Base-by-base conservation (phyloP, 2,888 invertebrate species). In the Geotrupes spiniger region DNA sequence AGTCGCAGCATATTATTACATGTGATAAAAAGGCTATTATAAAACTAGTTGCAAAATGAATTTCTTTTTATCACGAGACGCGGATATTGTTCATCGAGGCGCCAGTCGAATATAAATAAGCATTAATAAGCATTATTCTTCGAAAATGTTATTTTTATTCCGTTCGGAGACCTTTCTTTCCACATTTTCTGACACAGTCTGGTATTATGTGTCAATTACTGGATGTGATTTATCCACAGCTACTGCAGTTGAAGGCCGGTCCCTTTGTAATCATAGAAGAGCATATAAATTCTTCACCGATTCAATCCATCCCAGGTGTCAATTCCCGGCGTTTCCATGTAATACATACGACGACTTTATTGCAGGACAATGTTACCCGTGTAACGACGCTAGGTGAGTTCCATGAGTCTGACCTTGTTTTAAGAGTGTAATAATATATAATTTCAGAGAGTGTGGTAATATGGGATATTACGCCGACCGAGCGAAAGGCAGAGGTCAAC, bases 211-310 rank as follows among this genome's bases (percentile, higher is more conserved):
- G n/a, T n/a, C n/a, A n/a, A n/a, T n/a, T n/a, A n/a, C n/a, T n/a
- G n/a, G n/a, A n/a, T n/a, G n/a, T n/a, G n/a, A n/a, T n/a, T n/a
- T 21, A 6, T 21, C 6, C 21, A 21, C 77, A 74, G 83, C 90
- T 12, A 87, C 89, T 60, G 85, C 90, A 64, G 76, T 85, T 14
- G 92, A 92, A 69, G 92, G 92, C 2, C 81, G 92, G 36, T 92
- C 91, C 28, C 74, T 94, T 53, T 96, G 96, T 74, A 95, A 95
- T 72, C 96, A 96, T 70, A 79, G 94, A 2, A 78, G 95, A 28
- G 94, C 95, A 0, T 93, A 94, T 75, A 91, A 92, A 67, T 89
- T 94, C 71, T 96, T 94, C 74, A 93, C 93, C 1, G 94, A 96
- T 71, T 93, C 93, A 1, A 89, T 96, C 17, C 91, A 89, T 12